A percentile compares a stretch with the other conserved stretches of the same genome.
Conservation (phyloP, 1,140 invertebrate genomes). For the Cotesia glomerata region DNA sequence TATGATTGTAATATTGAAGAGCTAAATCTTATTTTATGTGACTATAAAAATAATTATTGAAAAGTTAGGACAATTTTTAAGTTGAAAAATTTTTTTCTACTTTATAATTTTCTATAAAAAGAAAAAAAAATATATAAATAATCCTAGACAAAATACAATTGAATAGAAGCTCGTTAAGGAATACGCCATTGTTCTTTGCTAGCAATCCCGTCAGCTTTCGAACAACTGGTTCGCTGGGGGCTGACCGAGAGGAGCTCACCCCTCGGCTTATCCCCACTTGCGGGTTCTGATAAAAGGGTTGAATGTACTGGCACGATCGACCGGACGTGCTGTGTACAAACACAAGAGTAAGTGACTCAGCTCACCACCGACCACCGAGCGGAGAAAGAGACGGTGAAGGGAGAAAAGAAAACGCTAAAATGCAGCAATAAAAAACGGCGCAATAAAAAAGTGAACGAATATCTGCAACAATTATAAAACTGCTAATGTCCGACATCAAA, state of each 20-base stretch:
- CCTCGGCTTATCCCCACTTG: background rate
- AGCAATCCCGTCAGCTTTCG: conserved; percentile 20
- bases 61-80: too few species aligned
- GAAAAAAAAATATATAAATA: background rate
- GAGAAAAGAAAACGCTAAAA: background rate
- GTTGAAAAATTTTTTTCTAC: too few species aligned
- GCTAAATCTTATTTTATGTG: too few species aligned
- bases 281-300: conserved; percentile 24
- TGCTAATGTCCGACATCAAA: too few species aligned
- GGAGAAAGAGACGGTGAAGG: background rate
- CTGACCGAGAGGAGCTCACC: conserved; percentile 12
- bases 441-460: too few species aligned
- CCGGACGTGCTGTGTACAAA: conserved; percentile 24
- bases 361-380: too few species aligned
- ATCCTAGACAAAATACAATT: background rate
- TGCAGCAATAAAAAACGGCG: background rate
- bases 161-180: background rate
- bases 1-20: too few species aligned
- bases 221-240: background rate
- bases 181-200: conserved; percentile 26
- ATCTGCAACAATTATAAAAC: too few species aligned
- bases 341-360: too few species aligned
- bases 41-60: too few species aligned
- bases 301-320: conserved; percentile 30
- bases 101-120: background rate